Conservation (phyloP, 1,140 invertebrate genomes). For the Globodera rostochiensis region DNA sequence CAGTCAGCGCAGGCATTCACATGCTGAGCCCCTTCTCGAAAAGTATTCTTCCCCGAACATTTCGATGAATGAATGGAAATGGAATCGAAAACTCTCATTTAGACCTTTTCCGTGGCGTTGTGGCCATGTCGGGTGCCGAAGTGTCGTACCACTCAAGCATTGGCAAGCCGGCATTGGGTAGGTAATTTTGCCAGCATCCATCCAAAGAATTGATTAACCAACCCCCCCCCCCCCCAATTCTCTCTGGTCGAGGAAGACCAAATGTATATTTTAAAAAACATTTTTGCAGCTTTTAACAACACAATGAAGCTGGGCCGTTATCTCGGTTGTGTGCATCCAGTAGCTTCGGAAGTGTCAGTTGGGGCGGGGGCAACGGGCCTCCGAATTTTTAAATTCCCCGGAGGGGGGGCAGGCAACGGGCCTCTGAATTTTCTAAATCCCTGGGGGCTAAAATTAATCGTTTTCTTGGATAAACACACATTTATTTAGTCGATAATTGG, state of each 20-base stretch:
- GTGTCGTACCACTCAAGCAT: conserved; percentile 64
- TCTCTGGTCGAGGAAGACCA: no score
- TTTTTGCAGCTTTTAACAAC: conserved; percentile 56
- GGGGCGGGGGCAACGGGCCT: not conserved
- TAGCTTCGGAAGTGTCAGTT: conserved; percentile 34
- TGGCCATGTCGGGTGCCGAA: conserved; percentile 63
- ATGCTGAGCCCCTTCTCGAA: conserved; percentile 73
- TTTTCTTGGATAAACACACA: no score
- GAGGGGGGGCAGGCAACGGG: no score
- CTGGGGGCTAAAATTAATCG: no score
- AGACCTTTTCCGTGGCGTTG: conserved; percentile 60
- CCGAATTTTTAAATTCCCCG: no score
- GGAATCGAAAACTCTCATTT: conserved; percentile 26
- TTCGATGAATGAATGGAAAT: not conserved
- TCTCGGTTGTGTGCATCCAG: conserved; percentile 56
- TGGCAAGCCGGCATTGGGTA: conserved; percentile 54
- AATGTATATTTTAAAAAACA: not conserved
- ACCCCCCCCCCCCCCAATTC: no score
- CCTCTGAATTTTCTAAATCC: not conserved
- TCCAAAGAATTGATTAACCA: no score
- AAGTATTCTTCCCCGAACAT: conserved; percentile 33
- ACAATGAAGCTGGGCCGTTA: conserved; percentile 62
- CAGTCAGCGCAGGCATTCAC: conserved; percentile 79
- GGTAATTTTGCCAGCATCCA: not conserved
- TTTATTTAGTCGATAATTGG: no score